Percentiles rank a stretch among this genome's conserved stretches.
Conservation (phyloP, 2,797 vertebrate species). For the Glyptemys insculpta region DNA sequence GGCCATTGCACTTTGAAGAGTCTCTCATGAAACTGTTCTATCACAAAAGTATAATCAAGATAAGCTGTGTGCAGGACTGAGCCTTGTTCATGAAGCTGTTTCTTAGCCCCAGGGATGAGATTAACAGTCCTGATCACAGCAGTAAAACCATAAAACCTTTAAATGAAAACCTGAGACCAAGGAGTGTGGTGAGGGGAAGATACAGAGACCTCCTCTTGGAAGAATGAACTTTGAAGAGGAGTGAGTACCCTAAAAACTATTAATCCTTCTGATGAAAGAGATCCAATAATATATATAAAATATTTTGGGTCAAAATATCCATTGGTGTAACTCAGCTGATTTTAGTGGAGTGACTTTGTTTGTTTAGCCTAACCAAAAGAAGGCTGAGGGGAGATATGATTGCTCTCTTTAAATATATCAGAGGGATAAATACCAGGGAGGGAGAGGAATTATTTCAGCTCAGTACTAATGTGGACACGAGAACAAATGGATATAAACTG, state of each 20-base stretch:
- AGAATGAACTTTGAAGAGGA: not conserved
- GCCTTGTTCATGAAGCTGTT: fast-evolving
- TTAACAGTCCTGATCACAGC: not conserved
- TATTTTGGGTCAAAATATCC: not conserved
- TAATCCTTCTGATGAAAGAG: not conserved
- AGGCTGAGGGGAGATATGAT: too few relatives aligned
- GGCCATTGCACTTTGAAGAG: not conserved
- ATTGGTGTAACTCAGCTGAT: not conserved
- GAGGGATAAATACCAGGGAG: too few relatives aligned
- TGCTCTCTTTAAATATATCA: too few relatives aligned
- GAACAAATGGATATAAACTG: too few relatives aligned
- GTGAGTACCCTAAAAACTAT: not conserved
- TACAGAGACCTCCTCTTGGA: not conserved
- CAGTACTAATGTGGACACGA: too few relatives aligned
- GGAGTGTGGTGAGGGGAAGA: not conserved
- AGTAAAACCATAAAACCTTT: not conserved
- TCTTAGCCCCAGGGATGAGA: too few relatives aligned
- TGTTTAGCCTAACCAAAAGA: too few relatives aligned
- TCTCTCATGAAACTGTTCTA: not conserved
- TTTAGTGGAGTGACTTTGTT: not conserved
- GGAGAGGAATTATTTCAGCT: too few relatives aligned
- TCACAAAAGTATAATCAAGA: not conserved
- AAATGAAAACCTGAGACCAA: not conserved
- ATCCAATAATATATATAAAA: fast-evolving
- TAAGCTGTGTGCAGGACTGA: not conserved